Conservation (phyloP, 2,888 invertebrate genomes). For the Cheilosia impressa region DNA sequence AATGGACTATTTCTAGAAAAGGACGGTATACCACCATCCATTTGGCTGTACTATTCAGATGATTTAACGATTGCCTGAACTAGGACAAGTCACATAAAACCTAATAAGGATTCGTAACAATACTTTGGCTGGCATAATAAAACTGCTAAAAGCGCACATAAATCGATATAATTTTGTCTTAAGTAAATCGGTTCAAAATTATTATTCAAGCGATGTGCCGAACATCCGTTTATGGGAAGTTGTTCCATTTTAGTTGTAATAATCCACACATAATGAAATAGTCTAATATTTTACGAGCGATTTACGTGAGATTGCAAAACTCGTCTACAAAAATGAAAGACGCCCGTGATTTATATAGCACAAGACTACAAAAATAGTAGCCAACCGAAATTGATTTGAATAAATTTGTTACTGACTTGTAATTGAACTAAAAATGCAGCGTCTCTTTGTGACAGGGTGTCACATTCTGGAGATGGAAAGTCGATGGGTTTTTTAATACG, state of each 20-base stretch:
- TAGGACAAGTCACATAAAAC: not conserved
- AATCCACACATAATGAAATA: slow-evolving; percentile 8
- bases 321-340: slow-evolving; percentile 28
- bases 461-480: not conserved
- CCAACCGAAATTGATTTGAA: not conserved
- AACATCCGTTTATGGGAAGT: slow-evolving; percentile 26
- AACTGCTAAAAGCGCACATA: not conserved
- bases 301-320: slow-evolving; percentile 38
- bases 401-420: slow-evolving; percentile 45
- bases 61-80: slow-evolving; percentile 81
- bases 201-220: slow-evolving; percentile 40
- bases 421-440: slow-evolving; percentile 15
- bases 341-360: slow-evolving; percentile 22
- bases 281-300: slow-evolving; percentile 23
- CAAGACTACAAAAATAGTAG: not conserved
- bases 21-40: slow-evolving; percentile 78
- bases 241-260: slow-evolving; percentile 14
- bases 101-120: not conserved
- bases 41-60: slow-evolving; percentile 83
- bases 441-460: not conserved
- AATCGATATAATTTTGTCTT: not conserved
- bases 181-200: slow-evolving; percentile 4
- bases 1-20: slow-evolving; percentile 80
- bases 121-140: not conserved
- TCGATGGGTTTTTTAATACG: no score